phyloP scores from a whole-genome alignment of 1,140 invertebrate species.

The Cydia pomonella region DNA sequence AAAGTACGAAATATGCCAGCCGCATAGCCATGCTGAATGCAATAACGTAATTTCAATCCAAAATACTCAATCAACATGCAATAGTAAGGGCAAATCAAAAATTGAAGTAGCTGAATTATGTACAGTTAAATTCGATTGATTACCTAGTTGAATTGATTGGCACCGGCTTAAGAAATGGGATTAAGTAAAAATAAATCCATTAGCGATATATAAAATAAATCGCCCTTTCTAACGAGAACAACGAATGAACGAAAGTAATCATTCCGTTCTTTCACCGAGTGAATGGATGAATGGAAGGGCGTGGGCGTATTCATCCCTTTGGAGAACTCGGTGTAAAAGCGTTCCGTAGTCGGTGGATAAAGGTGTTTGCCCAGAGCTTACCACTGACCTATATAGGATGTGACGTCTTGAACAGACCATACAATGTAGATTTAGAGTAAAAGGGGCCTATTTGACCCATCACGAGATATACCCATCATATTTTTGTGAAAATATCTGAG shows the following conservation, averaged over 20 bases:
- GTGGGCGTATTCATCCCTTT: conserved; percentile 32
- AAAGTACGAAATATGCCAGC: too few species aligned
- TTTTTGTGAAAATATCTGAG: not conserved
- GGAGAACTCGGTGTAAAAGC: conserved; percentile 28
- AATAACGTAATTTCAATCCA: too few species aligned
- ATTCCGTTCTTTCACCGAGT: conserved; percentile 31
- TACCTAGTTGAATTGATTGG: not conserved
- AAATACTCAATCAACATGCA: too few species aligned
- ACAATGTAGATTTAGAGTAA: conserved; percentile 1
- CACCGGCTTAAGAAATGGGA: not conserved
- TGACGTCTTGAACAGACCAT: conserved; percentile 8
- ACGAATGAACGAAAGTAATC: conserved; percentile 23
- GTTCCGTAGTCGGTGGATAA: conserved; percentile 23
- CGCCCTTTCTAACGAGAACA: not conserved
- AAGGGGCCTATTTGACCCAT: not conserved
- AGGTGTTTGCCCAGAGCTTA: conserved; percentile 32
- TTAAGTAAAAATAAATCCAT: conserved; percentile 23
- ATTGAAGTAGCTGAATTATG: not conserved
- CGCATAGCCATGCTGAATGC: too few species aligned
- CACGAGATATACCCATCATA: not conserved
- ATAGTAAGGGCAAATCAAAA: not conserved
- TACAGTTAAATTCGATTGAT: not conserved
- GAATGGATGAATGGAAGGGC: conserved; percentile 29
- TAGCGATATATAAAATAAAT: conserved; percentile 18
- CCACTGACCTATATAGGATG: conserved; percentile 23